Conservation (phyloP, 2,888 invertebrate genomes). For the Coecobrya sp. region DNA sequence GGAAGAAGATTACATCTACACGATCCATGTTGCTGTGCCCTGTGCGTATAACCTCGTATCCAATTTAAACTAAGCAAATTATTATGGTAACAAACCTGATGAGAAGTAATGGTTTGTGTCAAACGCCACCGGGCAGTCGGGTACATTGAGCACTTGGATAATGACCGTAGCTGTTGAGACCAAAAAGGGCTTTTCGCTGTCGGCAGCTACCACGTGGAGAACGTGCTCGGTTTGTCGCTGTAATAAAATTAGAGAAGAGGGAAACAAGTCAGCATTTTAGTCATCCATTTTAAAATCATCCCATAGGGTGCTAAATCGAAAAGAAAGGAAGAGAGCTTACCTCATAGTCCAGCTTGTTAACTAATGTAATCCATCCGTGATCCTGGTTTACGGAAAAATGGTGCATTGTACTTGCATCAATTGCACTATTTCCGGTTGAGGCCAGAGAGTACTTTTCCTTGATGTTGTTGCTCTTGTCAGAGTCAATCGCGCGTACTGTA, state of each 20-base stretch:
- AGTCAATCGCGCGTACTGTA: conserved; percentile 91
- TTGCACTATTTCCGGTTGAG: conserved; percentile 79
- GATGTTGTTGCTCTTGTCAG: conserved; percentile 94
- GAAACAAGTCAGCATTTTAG: conserved; percentile 1
- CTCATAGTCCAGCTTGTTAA: conserved; percentile 86
- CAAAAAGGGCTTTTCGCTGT: conserved; percentile 85
- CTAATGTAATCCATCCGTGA: conserved; percentile 86
- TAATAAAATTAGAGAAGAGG: conserved; percentile 32
- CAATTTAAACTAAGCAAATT: conserved; percentile 17
- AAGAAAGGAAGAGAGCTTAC: conserved; percentile 59
- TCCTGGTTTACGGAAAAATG: conserved; percentile 86
- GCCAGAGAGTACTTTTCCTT: conserved; percentile 94
- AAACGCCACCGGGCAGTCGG: conserved; percentile 83
- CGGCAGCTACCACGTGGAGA: conserved; percentile 85
- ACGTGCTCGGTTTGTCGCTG: conserved; percentile 84
- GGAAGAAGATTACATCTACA: background rate
- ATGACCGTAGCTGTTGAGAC: conserved; percentile 85
- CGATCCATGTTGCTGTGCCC: background rate
- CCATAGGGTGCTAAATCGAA: background rate
- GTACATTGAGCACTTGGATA: conserved; percentile 84
- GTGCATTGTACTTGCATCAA: conserved; percentile 78
- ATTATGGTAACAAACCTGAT: conserved; percentile 78
- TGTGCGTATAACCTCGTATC: background rate
- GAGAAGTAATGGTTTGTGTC: conserved; percentile 85
- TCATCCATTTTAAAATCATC: background rate